These are phyloP conservation scores for Xanthorhoe spadicearia DNA, from an alignment of 2,888 invertebrate species.

Conservation along the genomic window DNA sequence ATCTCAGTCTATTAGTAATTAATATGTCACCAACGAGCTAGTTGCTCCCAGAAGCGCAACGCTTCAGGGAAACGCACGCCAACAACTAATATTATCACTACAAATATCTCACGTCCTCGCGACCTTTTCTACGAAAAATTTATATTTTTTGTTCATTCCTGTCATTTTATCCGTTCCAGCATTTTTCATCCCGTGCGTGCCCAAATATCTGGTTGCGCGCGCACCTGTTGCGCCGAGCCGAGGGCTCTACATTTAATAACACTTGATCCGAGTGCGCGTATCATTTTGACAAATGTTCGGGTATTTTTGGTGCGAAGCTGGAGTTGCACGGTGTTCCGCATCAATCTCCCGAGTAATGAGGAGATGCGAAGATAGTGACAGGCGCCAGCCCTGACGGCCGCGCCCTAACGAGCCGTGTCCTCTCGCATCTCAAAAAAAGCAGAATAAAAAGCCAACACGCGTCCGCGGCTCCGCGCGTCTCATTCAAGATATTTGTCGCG, in stretches of 20 bases:
- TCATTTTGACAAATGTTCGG: constrained; percentile 42
- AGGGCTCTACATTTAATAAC: constrained; percentile 41
- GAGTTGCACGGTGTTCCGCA: constrained; percentile 54
- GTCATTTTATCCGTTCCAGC: constrained; percentile 62
- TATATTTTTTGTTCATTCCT: constrained; percentile 60
- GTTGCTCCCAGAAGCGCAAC: constrained; percentile 55
- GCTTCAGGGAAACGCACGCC: constrained; percentile 66
- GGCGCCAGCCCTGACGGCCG: constrained; percentile 53
- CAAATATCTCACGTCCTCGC: constrained; percentile 75
- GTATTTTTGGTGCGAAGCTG: constrained; percentile 55
- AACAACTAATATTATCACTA: constrained; percentile 77
- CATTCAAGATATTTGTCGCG: constrained; percentile 65
- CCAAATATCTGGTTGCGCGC: constrained; percentile 61
- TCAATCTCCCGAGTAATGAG: constrained; percentile 66
- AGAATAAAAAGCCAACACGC: constrained; percentile 40
- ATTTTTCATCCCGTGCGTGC: constrained; percentile 60
- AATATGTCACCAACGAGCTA: constrained; percentile 63
- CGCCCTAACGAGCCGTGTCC: constrained; percentile 64
- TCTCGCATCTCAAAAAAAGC: constrained; percentile 41
- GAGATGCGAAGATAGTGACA: constrained; percentile 65
- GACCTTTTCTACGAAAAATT: constrained; percentile 67
- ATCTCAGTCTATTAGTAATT: constrained; percentile 68
- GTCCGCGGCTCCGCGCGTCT: constrained; percentile 37
- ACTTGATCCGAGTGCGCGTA: constrained; percentile 40
- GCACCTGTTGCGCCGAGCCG: constrained; percentile 59